Evolutionary conservation across 2,888 invertebrate genomes (phyloP).

Genomic region (Thumatha senex): DNA sequence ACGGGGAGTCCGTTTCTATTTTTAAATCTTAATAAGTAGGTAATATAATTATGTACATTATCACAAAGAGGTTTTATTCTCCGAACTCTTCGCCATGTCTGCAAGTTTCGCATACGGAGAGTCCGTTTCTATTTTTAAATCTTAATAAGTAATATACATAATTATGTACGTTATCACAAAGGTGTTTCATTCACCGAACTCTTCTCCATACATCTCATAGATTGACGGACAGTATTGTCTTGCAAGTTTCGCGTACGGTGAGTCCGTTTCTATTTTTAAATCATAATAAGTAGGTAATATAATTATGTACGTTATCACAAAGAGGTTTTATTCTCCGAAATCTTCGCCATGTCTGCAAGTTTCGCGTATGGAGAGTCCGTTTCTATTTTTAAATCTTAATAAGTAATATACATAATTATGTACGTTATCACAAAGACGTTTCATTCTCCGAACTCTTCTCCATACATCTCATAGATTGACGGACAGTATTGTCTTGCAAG

Average conservation of each 20-base stretch:
- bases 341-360: constrained; percentile 20
- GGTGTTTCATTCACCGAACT: constrained; percentile 23
- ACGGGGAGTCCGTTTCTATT: constrained; percentile 19
- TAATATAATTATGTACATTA: no score
- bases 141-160: no score
- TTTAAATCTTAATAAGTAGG: neutral
- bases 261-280: constrained; percentile 8
- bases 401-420: no score
- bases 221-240: neutral
- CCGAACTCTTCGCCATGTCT: constrained; percentile 26
- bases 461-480: constrained; percentile 22
- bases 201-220: constrained; percentile 10
- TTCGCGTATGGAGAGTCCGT: constrained; percentile 21
- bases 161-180: no score
- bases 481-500: constrained; percentile 33
- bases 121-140: constrained; percentile 1
- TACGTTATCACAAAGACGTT: no score
- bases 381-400: constrained; percentile 3
- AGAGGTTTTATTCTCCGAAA: constrained; percentile 25
- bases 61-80: no score
- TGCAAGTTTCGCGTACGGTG: constrained; percentile 28
- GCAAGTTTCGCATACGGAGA: constrained; percentile 32
- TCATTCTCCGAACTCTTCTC: constrained; percentile 22
- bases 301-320: no score
- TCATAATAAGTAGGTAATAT: no score